phyloP scores from a whole-genome alignment of 2,797 vertebrate species.

The Sebastes minor region DNA sequence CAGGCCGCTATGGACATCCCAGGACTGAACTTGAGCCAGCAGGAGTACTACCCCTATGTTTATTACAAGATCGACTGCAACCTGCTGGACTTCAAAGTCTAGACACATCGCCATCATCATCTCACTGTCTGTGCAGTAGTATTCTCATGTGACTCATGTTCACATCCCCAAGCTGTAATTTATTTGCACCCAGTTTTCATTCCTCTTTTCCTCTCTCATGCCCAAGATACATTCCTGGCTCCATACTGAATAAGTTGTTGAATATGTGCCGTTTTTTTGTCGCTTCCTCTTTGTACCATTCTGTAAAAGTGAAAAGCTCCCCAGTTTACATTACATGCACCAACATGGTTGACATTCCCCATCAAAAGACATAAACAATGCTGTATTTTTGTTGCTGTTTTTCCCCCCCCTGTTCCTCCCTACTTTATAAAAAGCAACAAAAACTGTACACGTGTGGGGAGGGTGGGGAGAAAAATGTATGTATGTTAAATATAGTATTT shows the following conservation, averaged over 20 bases:
- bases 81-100: conserved; percentile 95
- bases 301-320: conserved; percentile 11
- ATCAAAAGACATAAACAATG: conserved; percentile 20
- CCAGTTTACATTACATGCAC: not conserved
- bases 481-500: conserved; percentile 72
- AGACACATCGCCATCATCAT: conserved; percentile 14
- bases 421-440: conserved; percentile 29
- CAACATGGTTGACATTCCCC: conserved; percentile 26
- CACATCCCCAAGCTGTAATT: conserved; percentile 48
- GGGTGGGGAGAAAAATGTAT: conserved; percentile 21
- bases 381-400: conserved; percentile 22
- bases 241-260: not conserved
- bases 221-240: conserved; percentile 34
- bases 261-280: not conserved
- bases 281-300: not conserved
- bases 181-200: conserved; percentile 18
- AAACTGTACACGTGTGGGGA: not conserved
- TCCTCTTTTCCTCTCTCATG: not conserved
- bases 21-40: conserved; percentile 95
- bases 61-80: conserved; percentile 99
- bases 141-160: conserved; percentile 39
- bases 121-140: not conserved
- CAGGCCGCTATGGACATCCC: conserved; percentile 97
- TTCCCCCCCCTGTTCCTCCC: not conserved
- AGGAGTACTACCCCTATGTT: conserved; percentile 98